These are phyloP conservation scores for Criorhina ranunculi DNA, from an alignment of 2,888 invertebrate genomes.

Conservation along the genomic window DNA sequence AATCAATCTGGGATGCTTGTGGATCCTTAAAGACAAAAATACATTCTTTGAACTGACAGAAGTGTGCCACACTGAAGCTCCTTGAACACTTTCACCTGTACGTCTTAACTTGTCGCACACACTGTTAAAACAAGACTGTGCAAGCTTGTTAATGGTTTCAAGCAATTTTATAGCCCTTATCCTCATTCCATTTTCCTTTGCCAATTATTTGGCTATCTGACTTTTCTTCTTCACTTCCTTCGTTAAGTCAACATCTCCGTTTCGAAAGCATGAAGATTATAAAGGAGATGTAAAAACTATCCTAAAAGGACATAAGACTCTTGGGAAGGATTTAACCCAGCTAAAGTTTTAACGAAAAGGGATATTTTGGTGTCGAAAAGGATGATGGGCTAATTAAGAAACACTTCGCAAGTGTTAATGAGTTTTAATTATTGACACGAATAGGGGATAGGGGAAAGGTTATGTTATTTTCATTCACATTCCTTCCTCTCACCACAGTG, in stretches of 20 bases:
- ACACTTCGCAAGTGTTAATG: constrained; percentile 70
- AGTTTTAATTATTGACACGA: constrained; percentile 74
- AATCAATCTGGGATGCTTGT: too few species aligned
- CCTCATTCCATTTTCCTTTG: background rate
- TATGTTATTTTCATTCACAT: constrained; percentile 7
- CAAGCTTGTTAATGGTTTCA: too few species aligned
- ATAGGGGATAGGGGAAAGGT: constrained; percentile 26
- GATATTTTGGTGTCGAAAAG: constrained; percentile 26
- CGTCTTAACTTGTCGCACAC: too few species aligned
- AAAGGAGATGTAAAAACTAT: constrained; percentile 2
- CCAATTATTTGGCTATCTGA: background rate
- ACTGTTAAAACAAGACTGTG: too few species aligned
- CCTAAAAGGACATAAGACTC: background rate
- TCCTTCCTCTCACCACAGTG: background rate
- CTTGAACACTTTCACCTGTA: too few species aligned
- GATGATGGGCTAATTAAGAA: constrained; percentile 65
- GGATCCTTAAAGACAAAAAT: too few species aligned
- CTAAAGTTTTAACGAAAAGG: constrained; percentile 8
- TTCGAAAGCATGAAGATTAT: background rate
- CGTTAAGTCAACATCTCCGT: constrained; percentile 1
- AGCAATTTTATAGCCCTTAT: too few species aligned
- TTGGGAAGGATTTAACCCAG: constrained; percentile 18
- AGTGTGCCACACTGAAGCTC: too few species aligned
- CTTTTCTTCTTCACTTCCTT: background rate
- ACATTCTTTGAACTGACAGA: too few species aligned